Conservation (phyloP, 1,140 invertebrate genomes). For the Mesaphorura yosii region DNA sequence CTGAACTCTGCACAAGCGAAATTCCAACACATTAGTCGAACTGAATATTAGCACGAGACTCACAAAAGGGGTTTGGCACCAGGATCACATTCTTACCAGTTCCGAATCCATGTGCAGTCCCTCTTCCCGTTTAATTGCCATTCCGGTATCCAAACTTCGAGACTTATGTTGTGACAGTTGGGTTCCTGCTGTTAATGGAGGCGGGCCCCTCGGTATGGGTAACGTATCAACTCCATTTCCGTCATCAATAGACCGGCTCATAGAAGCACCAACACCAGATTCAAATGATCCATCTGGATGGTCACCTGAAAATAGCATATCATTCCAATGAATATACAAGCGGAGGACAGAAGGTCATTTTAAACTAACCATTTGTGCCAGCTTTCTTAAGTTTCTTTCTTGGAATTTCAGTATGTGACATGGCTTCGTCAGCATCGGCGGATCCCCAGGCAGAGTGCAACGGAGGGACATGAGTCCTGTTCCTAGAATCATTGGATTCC, state of each 20-base stretch:
- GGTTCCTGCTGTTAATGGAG: conserved; percentile 17
- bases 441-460: conserved; percentile 8
- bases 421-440: conserved; percentile 3
- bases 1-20: conserved; percentile 18
- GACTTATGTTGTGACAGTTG: conserved; percentile 19
- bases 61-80: too few species aligned
- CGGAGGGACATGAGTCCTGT: conserved; percentile 5
- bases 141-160: conserved; percentile 24
- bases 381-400: conserved; percentile 29
- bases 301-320: conserved; percentile 18
- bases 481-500: background rate
- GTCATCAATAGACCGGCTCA: conserved; percentile 27
- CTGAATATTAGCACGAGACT: too few species aligned
- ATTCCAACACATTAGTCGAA: background rate
- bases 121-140: background rate
- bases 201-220: conserved; percentile 12
- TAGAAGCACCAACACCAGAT: conserved; percentile 26
- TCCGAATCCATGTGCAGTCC: conserved; percentile 18
- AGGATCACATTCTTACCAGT: conserved; percentile 16
- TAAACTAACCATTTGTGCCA: conserved; percentile 29
- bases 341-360: background rate
- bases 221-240: background rate
- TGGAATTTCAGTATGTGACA: conserved; percentile 20
- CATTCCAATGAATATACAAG: background rate
- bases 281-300: conserved; percentile 24